Conservation (phyloP, 2,888 invertebrate species). For the Orgyia antiqua region DNA sequence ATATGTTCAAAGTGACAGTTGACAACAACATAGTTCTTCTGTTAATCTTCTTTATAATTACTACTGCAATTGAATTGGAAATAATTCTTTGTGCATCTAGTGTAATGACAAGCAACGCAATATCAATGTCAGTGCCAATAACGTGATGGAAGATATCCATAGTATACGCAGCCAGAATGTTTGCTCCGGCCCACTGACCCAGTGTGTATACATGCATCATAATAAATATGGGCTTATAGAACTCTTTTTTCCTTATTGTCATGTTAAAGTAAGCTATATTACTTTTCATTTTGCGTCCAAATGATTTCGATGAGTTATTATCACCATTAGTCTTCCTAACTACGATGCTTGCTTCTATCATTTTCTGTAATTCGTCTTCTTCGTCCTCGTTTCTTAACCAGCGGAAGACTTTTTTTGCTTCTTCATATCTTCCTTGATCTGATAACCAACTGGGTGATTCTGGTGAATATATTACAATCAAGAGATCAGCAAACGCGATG, state of each 20-base stretch:
- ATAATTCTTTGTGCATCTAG: slow-evolving; percentile 42
- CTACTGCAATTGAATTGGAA: slow-evolving; percentile 37
- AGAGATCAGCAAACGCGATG: slow-evolving; percentile 57
- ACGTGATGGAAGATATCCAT: slow-evolving; percentile 38
- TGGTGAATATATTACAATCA: slow-evolving; percentile 52
- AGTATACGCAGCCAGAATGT: slow-evolving; percentile 41
- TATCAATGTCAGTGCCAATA: slow-evolving; percentile 34
- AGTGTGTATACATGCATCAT: slow-evolving; percentile 47
- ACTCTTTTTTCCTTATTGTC: slow-evolving; percentile 40
- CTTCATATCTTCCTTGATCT: slow-evolving; percentile 65
- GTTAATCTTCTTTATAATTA: slow-evolving; percentile 40
- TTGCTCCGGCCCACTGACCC: slow-evolving; percentile 46
- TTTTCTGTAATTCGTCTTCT: slow-evolving; percentile 49
- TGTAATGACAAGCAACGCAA: slow-evolving; percentile 36
- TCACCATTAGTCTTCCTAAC: slow-evolving; percentile 36
- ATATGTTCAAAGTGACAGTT: slow-evolving; percentile 33
- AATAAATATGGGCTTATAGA: slow-evolving; percentile 49
- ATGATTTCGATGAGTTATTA: slow-evolving; percentile 26
- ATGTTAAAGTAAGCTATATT: slow-evolving; percentile 22
- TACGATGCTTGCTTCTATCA: slow-evolving; percentile 46
- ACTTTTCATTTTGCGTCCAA: slow-evolving; percentile 20
- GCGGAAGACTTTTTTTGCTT: slow-evolving; percentile 70
- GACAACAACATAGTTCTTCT: slow-evolving; percentile 40
- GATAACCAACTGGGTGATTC: slow-evolving; percentile 82
- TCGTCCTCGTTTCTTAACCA: slow-evolving; percentile 70